Evolutionary conservation across 2,888 invertebrate genomes (phyloP).

Genomic region (Cryptocheilus praepositus): DNA sequence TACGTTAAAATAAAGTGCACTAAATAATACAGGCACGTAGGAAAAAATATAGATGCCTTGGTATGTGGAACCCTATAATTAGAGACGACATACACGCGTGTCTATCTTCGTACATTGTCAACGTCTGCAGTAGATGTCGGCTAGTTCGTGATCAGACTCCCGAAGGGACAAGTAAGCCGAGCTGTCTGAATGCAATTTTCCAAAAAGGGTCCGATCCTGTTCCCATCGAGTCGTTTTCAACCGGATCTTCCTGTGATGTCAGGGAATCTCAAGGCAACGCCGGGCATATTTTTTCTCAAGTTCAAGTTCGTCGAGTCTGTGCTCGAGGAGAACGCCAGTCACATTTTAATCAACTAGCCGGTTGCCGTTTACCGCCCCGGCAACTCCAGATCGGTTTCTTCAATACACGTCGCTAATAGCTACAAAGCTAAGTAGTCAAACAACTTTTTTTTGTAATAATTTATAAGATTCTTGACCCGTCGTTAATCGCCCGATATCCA

Average conservation of each 20-base stretch:
- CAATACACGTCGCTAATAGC: background rate
- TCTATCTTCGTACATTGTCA: too few species aligned
- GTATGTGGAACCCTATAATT: too few species aligned
- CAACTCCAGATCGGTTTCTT: conserved; percentile 8
- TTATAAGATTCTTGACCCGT: too few species aligned
- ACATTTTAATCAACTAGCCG: conserved; percentile 24
- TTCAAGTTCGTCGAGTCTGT: conserved; percentile 54
- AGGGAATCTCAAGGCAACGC: conserved; percentile 41
- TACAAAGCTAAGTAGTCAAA: background rate
- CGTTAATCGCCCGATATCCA: too few species aligned
- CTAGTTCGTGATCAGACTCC: too few species aligned
- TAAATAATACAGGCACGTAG: too few species aligned
- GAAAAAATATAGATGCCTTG: too few species aligned
- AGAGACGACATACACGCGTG: too few species aligned
- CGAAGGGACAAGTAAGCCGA: background rate
- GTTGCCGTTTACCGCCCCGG: too few species aligned
- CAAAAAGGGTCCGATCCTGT: conserved; percentile 25
- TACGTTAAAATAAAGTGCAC: too few species aligned
- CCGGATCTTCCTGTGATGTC: conserved; percentile 36
- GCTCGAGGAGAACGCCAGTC: conserved; percentile 17
- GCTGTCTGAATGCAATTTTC: conserved; percentile 29
- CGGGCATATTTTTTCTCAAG: conserved; percentile 51
- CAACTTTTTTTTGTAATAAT: too few species aligned
- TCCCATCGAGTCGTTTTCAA: conserved; percentile 18
- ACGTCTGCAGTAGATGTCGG: too few species aligned